phyloP scores from a whole-genome alignment of 2,888 invertebrate genomes.

The Pimpla rufipes region DNA sequence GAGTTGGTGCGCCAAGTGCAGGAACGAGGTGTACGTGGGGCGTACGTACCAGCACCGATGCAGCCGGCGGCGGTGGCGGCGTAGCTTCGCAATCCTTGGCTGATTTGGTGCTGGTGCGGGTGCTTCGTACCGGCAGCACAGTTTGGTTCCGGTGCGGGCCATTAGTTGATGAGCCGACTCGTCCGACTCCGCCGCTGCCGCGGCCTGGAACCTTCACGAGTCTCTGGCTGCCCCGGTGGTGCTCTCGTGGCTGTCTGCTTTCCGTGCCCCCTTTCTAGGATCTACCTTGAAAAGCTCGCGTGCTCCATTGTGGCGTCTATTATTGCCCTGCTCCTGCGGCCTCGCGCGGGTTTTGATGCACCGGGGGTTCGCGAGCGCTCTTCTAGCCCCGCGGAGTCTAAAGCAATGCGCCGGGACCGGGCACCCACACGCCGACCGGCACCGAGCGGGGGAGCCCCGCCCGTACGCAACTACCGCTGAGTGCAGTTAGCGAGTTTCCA shows the following conservation, averaged over 20 bases:
- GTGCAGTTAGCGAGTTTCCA: slow-evolving; percentile 33
- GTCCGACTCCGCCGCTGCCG: slow-evolving; percentile 77
- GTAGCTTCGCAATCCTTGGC: slow-evolving; percentile 33
- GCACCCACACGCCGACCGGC: slow-evolving; percentile 3
- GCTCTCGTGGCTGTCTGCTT: slow-evolving; percentile 51
- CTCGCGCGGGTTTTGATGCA: slow-evolving; percentile 81
- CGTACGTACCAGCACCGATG: slow-evolving; percentile 31
- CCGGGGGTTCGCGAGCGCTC: slow-evolving; percentile 59
- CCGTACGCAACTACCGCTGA: slow-evolving; percentile 10
- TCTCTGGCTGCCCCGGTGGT: slow-evolving; percentile 38
- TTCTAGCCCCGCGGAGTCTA: slow-evolving; percentile 47
- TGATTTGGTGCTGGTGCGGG: slow-evolving; percentile 39
- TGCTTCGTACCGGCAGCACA: slow-evolving; percentile 59
- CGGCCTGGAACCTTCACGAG: slow-evolving; percentile 68
- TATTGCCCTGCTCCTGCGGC: slow-evolving; percentile 82
- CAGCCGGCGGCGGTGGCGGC: slow-evolving; percentile 13
- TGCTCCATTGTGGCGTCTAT: slow-evolving; percentile 83
- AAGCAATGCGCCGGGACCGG: slow-evolving; percentile 34
- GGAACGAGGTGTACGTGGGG: slow-evolving; percentile 41
- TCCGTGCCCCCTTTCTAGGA: slow-evolving; percentile 63
- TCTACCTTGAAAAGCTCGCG: slow-evolving; percentile 71
- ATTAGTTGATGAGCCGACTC: slow-evolving; percentile 85
- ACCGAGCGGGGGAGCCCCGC: slow-evolving; percentile 9
- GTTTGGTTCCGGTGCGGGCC: slow-evolving; percentile 84
- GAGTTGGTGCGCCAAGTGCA: slow-evolving; percentile 37